Base-by-base conservation (phyloP, 2,113 vertebrate genomes). In the Osmerus eperlanus region DNA sequence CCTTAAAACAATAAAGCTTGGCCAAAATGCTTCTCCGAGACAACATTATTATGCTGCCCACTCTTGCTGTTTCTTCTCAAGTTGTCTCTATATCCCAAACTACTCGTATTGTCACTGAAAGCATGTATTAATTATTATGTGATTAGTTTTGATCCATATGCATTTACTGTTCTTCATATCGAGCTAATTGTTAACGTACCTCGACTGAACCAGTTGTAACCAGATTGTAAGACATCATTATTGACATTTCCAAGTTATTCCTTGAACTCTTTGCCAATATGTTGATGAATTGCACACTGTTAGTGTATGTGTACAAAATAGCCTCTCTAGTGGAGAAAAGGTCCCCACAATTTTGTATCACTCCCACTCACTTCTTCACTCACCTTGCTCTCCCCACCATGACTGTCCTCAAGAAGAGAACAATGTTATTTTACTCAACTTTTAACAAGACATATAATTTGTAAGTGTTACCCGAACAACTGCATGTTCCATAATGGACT, bases 301-400 rank as follows among this genome's bases (percentile, higher is more conserved):
- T 47, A 47, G 41, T 47, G 41, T 47, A 47, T 47, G 41, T 47
- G 41, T 47, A 47, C 19, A 12, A 19, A 65, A 23, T 55, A 28
- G 72, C 25, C 55, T 32, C 47, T 23, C 2, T 51, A 36, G 19
- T 29, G 59, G 67, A 65, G 62, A 52, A 78, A 77, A 86, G 77
- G 76, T 86, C 14, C 56, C 41, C 67, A 74, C 74, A 83, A 88
- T 91, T 81, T 90, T 89, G 85, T 73, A 88, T 84, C 70, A 62
- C 78, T 68, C 65, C 68, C 72, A 54, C 68, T 67, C 68, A 76
- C 78, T 77, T 75, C 76, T 74, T 77, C 72, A 87, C 87, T 81
- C 78, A 88, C 88, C 72, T 47, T 47, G 41, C 12, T 67, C 67
- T 54, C 68, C 70, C 82, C 81, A 59, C 6, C 52, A 54, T 55